Evolutionary conservation across 2,888 invertebrate species (phyloP).

Genomic region (Eurytoma adleriae): DNA sequence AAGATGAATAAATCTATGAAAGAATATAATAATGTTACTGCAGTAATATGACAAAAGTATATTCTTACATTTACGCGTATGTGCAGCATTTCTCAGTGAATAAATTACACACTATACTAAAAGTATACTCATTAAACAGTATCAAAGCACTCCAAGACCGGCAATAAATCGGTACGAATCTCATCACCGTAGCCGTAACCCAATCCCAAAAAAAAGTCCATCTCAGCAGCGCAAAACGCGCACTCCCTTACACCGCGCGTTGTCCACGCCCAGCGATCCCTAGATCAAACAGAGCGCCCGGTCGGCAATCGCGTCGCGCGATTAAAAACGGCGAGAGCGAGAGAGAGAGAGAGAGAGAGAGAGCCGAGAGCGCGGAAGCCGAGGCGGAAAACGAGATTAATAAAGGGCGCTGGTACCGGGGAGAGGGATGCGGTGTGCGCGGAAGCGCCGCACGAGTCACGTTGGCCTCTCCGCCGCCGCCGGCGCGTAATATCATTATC

Average conservation of each 20-base stretch:
- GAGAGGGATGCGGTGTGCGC: background rate
- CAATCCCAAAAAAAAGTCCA: no score
- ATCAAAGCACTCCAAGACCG: no score
- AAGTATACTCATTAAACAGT: no score
- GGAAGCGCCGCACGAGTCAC: constrained; percentile 16
- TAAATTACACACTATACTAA: no score
- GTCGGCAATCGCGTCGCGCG: background rate
- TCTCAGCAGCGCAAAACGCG: background rate
- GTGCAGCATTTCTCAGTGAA: no score
- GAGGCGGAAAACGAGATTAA: constrained; percentile 28
- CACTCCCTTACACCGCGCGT: background rate
- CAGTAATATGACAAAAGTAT: no score
- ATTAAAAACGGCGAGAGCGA: constrained; percentile 7
- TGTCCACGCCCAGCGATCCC: constrained; percentile 1
- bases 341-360: no score
- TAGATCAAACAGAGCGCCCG: background rate
- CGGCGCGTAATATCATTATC: constrained; percentile 68
- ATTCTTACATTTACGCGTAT: no score
- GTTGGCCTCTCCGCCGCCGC: background rate
- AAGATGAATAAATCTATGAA: no score
- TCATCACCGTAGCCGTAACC: no score
- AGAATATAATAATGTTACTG: no score
- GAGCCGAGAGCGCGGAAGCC: constrained; percentile 5
- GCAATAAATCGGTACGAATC: no score
- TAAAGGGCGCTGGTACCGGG: background rate